A percentile compares a stretch with the other conserved stretches of the same genome.
Evolutionary conservation across 2,113 vertebrate genomes (phyloP).

Genomic region (Benitochromis conjunctus): DNA sequence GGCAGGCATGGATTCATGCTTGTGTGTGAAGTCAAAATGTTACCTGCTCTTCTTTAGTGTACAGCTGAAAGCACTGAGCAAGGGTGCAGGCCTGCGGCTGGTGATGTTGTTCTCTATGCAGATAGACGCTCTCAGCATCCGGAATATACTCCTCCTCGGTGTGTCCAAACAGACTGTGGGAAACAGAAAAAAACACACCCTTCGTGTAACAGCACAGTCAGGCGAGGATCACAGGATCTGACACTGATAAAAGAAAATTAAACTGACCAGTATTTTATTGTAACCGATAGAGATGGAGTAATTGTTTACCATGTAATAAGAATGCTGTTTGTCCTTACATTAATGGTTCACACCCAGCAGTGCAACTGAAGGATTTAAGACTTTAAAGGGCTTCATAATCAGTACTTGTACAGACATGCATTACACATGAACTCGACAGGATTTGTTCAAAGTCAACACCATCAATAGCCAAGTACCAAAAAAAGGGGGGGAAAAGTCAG

Average conservation of each 20-base stretch:
- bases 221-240: neutral
- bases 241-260: neutral
- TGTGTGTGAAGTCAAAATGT: neutral
- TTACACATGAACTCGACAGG: neutral
- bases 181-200: neutral
- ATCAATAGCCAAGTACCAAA: neutral
- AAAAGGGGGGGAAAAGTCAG: neutral
- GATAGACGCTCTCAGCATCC: conserved; percentile 92
- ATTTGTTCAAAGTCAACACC: neutral
- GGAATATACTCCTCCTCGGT: conserved; percentile 96
- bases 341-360: neutral
- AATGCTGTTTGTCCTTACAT: neutral
- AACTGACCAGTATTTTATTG: neutral
- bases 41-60: conserved; percentile 99
- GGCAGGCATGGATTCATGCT: neutral
- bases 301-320: neutral
- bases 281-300: neutral
- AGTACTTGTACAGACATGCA: neutral
- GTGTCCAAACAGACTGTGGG: conserved; percentile 87
- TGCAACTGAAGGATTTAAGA: neutral
- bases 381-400: neutral
- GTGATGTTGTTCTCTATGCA: conserved; percentile 90
- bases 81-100: conserved; percentile 96
- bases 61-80: conserved; percentile 96
- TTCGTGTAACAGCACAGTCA: neutral